Evolutionary conservation across 2,113 vertebrate species (phyloP), one percentile per base, ranked within the genome.

Genomic region (Sinocyclocheilus maitianheensis): DNA sequence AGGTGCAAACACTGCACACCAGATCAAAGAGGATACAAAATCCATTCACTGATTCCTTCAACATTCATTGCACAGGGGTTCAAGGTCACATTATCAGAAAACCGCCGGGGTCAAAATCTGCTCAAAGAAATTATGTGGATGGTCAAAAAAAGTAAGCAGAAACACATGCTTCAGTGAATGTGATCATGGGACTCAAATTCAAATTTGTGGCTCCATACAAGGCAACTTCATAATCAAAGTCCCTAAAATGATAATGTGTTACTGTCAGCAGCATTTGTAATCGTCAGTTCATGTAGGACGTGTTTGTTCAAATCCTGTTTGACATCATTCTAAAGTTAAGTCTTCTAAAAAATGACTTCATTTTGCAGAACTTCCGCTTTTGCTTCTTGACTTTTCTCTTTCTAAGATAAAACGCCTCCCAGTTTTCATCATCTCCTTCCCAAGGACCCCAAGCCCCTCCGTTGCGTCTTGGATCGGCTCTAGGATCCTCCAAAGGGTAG

Each of bases 391-490:
- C 94, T 86, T 92, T 95, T 37, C 87, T 94, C 77, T 95, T 96
- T 85, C 89, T 94, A 55, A 83, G 90, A 43, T 91, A 92, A 85
- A 92, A 46, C 7, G 77, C 90, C 20, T 92, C 92, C 91, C 93
- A 95, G 84, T 53, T 89, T 7, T 95, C 94, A 77, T 95, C 96
- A 5, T 98, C 97, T 0, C 93, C 95, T 14, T 96, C 96, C 98
- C 98, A 99, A 1, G 98, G 97, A 1, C 95, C 96, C 98, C 98
- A 99, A 14, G 97, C 98, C 0, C 98, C 98, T 0, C 97, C 98
- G 0, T 99, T 98, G 81, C 97, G 96, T 83, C 96, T 95, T 0
- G 98, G 98, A 81, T 97, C 95, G 71, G 97, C 98, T n/a, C 97
- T 94, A 0, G 96, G 96, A 84, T 99, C 98, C 91, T 99, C 97